Base-by-base conservation (phyloP, 2,888 invertebrate species). In the Cheilosia variabilis region DNA sequence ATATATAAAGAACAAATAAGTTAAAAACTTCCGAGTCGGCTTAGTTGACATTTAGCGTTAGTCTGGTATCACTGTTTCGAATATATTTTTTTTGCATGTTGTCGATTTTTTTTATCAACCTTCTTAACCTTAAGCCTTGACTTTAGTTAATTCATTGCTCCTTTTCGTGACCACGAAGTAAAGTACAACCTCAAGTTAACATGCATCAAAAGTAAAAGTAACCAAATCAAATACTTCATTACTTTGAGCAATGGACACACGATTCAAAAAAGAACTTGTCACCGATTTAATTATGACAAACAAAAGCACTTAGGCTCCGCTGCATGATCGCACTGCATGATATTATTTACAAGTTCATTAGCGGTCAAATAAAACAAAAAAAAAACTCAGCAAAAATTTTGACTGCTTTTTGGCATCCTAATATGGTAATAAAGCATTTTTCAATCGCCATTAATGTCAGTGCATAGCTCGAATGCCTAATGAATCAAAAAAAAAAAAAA, bases 361-460 rank as follows among this genome's bases (percentile, higher is more conserved):
- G 45, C 24, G 15, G 5, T 24, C 27, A 68, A 83, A 37, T 13
- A 13, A 37, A 37, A 37, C 4, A 10, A 13, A 37, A 37, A 13
- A 13, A 13, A 37, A 37, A 13, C 13, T 37, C 1, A 3, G 13
- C 37, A 65, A 41, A 47, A 41, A 17, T 52, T 27, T 77, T 66
- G 60, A 68, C 45, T 34, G 47, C 81, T 77, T 45, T 68, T 52
- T 66, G 71, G 66, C 66, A 80, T 86, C 72, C 86, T 86, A 81
- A 86, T 86, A 72, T 76, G 24, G 31, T 47, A 47, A 72, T 86
- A 86, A 86, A 86, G 72, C 76, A 86, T 86, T 86, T 86, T 77
- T 72, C 86, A 86, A 86, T 86, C 86, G 86, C 86, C 86, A 86
- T 86, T 86, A 86, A 86, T 81, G 86, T 86, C 86, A 86, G 68